These are phyloP conservation scores for Pyrochroa serraticornis DNA, from an alignment of 2,888 invertebrate species.

Conservation along the genomic window DNA sequence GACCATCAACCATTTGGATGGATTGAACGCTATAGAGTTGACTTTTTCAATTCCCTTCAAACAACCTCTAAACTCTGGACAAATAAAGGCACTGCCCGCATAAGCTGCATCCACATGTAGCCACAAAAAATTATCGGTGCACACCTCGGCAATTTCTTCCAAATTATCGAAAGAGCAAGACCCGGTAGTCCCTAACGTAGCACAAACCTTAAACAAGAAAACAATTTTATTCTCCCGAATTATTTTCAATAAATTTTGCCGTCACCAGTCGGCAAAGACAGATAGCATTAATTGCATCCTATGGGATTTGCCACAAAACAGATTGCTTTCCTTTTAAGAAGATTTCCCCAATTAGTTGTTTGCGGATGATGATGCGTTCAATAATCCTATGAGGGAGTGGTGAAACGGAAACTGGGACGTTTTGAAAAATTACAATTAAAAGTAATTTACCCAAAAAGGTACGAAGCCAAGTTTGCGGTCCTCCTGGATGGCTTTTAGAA, in stretches of 20 bases:
- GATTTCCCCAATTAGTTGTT: conserved; percentile 58
- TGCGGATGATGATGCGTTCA: conserved; percentile 32
- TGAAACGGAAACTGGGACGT: background rate
- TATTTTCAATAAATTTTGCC: conserved; percentile 4
- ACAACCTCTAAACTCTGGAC: conserved; percentile 93
- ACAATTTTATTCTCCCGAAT: background rate
- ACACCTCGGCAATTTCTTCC: conserved; percentile 68
- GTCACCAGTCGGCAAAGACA: conserved; percentile 27
- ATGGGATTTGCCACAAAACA: conserved; percentile 42
- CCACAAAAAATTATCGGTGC: conserved; percentile 86
- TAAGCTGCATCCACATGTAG: conserved; percentile 98
- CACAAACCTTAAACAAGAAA: conserved; percentile 74
- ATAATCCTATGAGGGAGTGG: background rate
- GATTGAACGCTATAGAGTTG: conserved; percentile 97
- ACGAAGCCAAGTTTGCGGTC: conserved; percentile 85
- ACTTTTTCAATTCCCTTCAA: conserved; percentile 89
- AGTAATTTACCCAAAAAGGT: conserved; percentile 85
- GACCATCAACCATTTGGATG: conserved; percentile 98
- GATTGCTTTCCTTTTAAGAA: conserved; percentile 48
- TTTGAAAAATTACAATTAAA: too few species aligned
- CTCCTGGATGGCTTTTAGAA: conserved; percentile 78
- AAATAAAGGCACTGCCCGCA: conserved; percentile 94
- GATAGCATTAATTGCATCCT: conserved; percentile 51
- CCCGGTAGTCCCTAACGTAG: conserved; percentile 95
- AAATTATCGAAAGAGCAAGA: conserved; percentile 96